A percentile compares a stretch with the other conserved stretches of the same genome.
These are phyloP conservation scores for Procambarus virginalis DNA, from an alignment of 1,140 invertebrate species.

Conservation along the genomic window DNA sequence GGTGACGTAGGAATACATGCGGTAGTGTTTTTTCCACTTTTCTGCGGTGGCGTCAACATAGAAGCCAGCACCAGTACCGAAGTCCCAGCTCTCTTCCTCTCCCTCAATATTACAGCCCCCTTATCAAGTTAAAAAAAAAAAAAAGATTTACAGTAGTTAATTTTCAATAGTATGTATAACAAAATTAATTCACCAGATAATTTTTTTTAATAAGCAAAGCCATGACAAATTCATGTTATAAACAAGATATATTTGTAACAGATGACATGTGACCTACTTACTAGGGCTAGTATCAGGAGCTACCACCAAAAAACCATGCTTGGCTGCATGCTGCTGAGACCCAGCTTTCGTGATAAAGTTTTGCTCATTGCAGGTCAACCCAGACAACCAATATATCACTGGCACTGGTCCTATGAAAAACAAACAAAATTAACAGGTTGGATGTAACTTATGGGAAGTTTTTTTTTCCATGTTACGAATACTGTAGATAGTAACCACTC, in stretches of 20 bases:
- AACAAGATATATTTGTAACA: background rate
- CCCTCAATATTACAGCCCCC: constrained; percentile 90
- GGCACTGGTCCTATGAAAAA: constrained; percentile 79
- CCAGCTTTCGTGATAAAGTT: constrained; percentile 98
- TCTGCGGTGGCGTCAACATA: constrained; percentile 94
- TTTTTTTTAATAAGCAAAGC: background rate
- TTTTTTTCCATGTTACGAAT: background rate
- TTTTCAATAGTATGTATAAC: no score
- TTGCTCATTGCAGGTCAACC: constrained; percentile 94
- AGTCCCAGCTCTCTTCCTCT: constrained; percentile 93
- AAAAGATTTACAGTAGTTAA: no score
- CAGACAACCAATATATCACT: constrained; percentile 95
- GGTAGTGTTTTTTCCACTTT: constrained; percentile 95
- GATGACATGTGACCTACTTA: constrained; percentile 72
- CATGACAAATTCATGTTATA: no score
- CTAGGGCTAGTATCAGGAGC: constrained; percentile 96
- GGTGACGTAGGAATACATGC: constrained; percentile 98
- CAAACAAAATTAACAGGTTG: no score
- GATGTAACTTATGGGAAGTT: no score
- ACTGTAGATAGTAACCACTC: no score
- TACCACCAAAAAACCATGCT: constrained; percentile 89
- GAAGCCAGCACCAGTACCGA: constrained; percentile 96
- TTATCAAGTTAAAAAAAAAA: constrained; percentile 68
- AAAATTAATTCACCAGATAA: no score
- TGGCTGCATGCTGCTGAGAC: constrained; percentile 88